Base-by-base conservation (phyloP, 1,140 invertebrate species). In the Drosophila teissieri region DNA sequence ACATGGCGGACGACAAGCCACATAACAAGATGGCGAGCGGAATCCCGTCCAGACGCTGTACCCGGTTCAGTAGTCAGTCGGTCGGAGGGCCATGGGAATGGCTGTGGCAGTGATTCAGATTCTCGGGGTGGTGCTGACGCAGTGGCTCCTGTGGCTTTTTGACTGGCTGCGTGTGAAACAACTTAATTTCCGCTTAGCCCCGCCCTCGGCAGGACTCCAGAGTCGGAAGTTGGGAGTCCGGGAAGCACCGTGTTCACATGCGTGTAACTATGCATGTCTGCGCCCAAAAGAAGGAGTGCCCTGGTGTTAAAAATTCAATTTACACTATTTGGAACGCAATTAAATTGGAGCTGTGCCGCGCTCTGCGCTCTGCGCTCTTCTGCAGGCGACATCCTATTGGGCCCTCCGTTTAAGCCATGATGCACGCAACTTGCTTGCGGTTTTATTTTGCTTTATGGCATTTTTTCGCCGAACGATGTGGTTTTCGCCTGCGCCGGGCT, bases 271-370 rank as follows among this genome's bases (percentile, higher is more conserved):
- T 78, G 74, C 82, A 54, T 81, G 80, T 84, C 58, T 70, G 72
- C 70, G 61, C 48, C 14, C 4, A 15, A 22, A 44, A 39, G 42
- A 12, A 40, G 15, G 61, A n/a, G 45, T 73, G 67, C 62, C 62
- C 49, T 73, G 75, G 83, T 67, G 83, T 86, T 88, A 75, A 88
- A 88, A 86, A 88, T 86, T 86, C 83, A 88, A 86, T 86, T 86
- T 88, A 86, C 83, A 86, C 82, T 82, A 86, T 86, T 85, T 86
- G 80, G 57, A 86, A 81, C 82, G 65, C 83, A 86, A 86, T 86
- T 88, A 79, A 86, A 82, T 76, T 82, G 73, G 61, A 72, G 62
- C 57, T 61, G 46, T 42, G 40, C 19, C 12, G 6, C 34, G 12
- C 48, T 54, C 46, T 62, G 24, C 24, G 24, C 4, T 54, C 46